A percentile compares a stretch with the other conserved stretches of the same genome.
These are phyloP conservation scores for Alviniconcha marisindica DNA, from an alignment of 1,140 invertebrate genomes.

Conservation along the genomic window DNA sequence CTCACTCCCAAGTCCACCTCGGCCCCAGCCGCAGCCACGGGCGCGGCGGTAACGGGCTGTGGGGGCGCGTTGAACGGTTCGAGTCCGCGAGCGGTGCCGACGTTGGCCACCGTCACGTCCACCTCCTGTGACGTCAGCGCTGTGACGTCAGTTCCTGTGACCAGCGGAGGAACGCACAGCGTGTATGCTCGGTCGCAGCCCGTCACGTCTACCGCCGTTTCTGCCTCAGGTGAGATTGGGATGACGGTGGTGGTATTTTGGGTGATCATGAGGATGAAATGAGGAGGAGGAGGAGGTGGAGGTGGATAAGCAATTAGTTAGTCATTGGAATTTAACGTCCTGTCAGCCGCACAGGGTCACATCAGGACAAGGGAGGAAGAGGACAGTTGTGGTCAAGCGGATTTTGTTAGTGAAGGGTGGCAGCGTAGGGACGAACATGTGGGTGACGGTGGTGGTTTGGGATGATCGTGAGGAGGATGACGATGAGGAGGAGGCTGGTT, in stretches of 20 bases:
- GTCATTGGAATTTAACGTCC: too few species aligned
- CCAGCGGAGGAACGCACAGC: constrained; percentile 40
- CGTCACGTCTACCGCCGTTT: constrained; percentile 2
- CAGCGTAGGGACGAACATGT: too few species aligned
- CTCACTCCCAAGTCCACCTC: background rate
- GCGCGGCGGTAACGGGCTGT: background rate
- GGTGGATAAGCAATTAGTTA: too few species aligned
- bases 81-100: constrained; percentile 19
- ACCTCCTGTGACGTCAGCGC: constrained; percentile 32
- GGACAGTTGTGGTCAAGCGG: too few species aligned
- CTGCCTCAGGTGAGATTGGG: background rate
- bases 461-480: too few species aligned
- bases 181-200: constrained; percentile 34
- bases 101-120: constrained; percentile 41
- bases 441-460: too few species aligned
- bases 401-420: too few species aligned
- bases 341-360: too few species aligned
- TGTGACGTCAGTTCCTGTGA: constrained; percentile 36
- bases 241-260: too few species aligned
- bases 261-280: background rate
- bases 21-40: background rate
- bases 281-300: background rate
- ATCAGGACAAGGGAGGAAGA: too few species aligned
- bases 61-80: background rate
- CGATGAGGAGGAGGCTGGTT: too few species aligned